A percentile compares a stretch with the other conserved stretches of the same genome.
Conservation (phyloP, 2,888 invertebrate genomes). For the Athrips mouffetella region DNA sequence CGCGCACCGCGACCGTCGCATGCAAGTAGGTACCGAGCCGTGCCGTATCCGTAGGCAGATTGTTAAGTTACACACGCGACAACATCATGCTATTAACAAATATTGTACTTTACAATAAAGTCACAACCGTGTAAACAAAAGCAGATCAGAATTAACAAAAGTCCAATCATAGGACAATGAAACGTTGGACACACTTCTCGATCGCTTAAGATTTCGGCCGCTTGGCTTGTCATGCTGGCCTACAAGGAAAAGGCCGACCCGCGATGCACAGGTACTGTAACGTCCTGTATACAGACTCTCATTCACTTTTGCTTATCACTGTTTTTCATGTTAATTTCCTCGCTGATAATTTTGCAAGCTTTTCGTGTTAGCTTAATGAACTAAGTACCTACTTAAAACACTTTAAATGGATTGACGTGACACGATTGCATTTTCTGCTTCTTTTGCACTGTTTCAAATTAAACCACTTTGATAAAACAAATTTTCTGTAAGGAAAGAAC, state of each 20-base stretch:
- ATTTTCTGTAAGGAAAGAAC: too few species aligned
- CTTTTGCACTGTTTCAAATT: too few species aligned
- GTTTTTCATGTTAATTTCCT: constrained; percentile 22
- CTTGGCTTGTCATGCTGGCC: constrained; percentile 66
- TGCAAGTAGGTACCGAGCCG: constrained; percentile 62
- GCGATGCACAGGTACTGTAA: constrained; percentile 50
- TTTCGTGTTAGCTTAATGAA: constrained; percentile 10
- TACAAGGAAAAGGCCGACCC: constrained; percentile 33
- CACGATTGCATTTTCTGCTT: not conserved
- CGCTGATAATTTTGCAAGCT: constrained; percentile 32
- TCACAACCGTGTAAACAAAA: not conserved
- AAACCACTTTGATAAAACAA: too few species aligned
- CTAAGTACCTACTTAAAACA: not conserved
- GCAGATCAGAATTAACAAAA: too few species aligned
- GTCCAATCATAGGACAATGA: not conserved
- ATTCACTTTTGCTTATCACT: constrained; percentile 44
- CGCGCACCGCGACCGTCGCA: constrained; percentile 71
- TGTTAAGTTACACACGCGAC: constrained; percentile 28
- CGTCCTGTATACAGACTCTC: constrained; percentile 26
- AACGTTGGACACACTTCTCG: constrained; percentile 15
- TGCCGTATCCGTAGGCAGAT: constrained; percentile 36
- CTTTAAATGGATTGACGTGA: not conserved
- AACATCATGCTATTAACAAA: constrained; percentile 8
- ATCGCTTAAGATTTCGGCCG: constrained; percentile 37
- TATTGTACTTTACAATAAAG: not conserved